Evolutionary conservation across 2,888 invertebrate genomes (phyloP).

Genomic region (Spilosoma lubricipeda): DNA sequence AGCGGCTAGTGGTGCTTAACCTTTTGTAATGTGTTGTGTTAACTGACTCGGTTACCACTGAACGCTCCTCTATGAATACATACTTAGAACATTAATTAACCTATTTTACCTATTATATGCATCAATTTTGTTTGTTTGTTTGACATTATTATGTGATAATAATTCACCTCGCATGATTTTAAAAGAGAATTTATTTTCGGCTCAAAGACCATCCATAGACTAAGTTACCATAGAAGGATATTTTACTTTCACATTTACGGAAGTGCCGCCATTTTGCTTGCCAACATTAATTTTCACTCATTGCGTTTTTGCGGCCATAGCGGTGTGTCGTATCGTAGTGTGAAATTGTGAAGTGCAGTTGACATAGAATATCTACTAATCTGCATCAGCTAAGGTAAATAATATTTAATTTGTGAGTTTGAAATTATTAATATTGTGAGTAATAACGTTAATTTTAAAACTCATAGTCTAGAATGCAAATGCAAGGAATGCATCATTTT

Average conservation of each 20-base stretch:
- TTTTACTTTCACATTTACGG: background rate
- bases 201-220: background rate
- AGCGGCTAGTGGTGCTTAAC: too few species aligned
- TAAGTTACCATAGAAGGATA: background rate
- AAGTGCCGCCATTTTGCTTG: conserved; percentile 14
- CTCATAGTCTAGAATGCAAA: conserved; percentile 67
- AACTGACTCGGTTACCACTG: too few species aligned
- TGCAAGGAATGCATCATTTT: conserved; percentile 80
- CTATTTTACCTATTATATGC: too few species aligned
- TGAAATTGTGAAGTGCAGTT: conserved; percentile 3
- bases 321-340: background rate
- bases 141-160: too few species aligned
- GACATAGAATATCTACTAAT: background rate
- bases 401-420: background rate
- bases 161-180: too few species aligned
- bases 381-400: background rate
- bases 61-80: too few species aligned
- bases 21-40: too few species aligned
- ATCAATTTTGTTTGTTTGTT: too few species aligned
- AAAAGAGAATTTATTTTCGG: too few species aligned
- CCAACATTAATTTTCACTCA: conserved; percentile 1
- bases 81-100: too few species aligned
- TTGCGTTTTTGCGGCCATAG: conserved; percentile 7
- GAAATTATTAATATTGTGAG: background rate
- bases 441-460: background rate